Evolutionary conservation across 1,140 invertebrate genomes (phyloP).

Genomic region (Yoshiicerus persimilis): DNA sequence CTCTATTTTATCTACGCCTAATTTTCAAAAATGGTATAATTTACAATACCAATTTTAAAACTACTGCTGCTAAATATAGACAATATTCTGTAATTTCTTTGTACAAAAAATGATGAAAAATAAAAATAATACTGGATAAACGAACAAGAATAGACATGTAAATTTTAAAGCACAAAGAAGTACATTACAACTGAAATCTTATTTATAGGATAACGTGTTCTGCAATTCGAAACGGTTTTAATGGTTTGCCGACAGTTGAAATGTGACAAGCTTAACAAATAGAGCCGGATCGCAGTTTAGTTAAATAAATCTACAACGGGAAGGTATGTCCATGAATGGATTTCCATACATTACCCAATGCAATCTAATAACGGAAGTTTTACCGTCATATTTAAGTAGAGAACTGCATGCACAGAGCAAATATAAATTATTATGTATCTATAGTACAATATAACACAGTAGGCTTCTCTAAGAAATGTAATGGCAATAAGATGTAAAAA

Average conservation of each 20-base stretch:
- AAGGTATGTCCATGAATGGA: neutral
- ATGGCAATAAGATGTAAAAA: too few species aligned
- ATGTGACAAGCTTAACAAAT: neutral
- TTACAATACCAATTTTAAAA: too few species aligned
- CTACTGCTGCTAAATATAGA: too few species aligned
- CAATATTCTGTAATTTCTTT: too few species aligned
- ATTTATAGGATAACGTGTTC: neutral
- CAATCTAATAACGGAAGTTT: neutral
- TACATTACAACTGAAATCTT: neutral
- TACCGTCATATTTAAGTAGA: neutral
- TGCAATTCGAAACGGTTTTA: neutral
- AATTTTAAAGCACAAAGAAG: neutral
- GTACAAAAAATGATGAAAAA: too few species aligned
- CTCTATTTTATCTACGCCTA: too few species aligned
- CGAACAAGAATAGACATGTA: too few species aligned
- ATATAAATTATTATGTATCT: too few species aligned
- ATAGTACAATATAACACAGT: neutral
- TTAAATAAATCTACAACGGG: neutral
- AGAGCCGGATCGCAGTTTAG: neutral
- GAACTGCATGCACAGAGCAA: neutral
- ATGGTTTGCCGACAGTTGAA: constrained; percentile 13
- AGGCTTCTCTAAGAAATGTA: neutral
- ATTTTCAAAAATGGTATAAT: too few species aligned
- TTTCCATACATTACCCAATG: neutral
- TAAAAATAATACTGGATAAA: too few species aligned